Evolutionary conservation across 2,113 vertebrate species (phyloP).

Genomic region (Stomatorhinus ivindoensis): DNA sequence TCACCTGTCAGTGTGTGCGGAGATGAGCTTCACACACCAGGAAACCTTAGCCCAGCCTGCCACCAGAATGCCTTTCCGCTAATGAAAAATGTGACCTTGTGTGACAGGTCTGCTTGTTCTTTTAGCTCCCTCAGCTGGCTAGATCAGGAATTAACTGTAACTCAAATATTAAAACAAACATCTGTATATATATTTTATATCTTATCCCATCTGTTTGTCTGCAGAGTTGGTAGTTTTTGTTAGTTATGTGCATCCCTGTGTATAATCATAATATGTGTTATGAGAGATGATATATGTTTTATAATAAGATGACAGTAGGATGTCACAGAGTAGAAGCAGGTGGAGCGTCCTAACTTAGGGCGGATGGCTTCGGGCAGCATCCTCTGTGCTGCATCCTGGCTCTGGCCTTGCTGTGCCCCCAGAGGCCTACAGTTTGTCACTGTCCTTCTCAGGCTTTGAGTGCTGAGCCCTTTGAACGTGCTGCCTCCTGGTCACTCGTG

Average conservation of each 20-base stretch:
- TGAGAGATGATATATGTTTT: neutral
- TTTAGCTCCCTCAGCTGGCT: neutral
- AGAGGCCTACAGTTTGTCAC: too few species aligned
- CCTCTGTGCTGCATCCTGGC: neutral
- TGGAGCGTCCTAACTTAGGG: neutral
- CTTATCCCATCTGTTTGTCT: neutral
- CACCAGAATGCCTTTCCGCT: neutral
- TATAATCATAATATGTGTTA: neutral
- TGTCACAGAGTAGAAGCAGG: neutral
- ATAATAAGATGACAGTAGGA: neutral
- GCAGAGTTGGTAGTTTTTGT: neutral
- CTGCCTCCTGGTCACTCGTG: neutral
- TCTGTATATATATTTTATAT: neutral
- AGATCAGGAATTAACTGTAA: neutral
- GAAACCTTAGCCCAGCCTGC: neutral
- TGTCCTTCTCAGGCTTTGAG: neutral
- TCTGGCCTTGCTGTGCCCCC: neutral
- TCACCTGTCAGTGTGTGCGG: neutral
- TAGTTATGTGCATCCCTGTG: too few species aligned
- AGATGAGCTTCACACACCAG: neutral
- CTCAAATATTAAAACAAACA: neutral
- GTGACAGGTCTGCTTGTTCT: neutral
- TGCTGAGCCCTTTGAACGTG: neutral
- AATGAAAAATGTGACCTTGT: neutral
- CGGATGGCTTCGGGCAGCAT: neutral